Percentiles rank a stretch among this genome's conserved stretches.
Evolutionary conservation across 1,140 invertebrate genomes (phyloP).

Genomic region (Magallana ariakensis): DNA sequence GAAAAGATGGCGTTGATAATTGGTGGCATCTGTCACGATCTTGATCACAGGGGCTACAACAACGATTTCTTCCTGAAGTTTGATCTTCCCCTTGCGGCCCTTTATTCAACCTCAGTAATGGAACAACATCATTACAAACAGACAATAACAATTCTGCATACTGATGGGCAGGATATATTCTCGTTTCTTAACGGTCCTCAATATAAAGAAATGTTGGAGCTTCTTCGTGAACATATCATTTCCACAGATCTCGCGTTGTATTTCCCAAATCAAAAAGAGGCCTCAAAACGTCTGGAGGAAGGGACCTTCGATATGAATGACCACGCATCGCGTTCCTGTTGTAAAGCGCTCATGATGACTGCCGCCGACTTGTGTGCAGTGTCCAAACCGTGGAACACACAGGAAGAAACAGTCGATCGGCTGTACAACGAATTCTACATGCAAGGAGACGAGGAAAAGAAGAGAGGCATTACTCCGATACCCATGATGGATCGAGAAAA

Average conservation of each 20-base stretch:
- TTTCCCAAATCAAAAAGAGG: conserved; percentile 66
- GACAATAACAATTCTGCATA: conserved; percentile 70
- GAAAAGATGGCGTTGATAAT: conserved; percentile 68
- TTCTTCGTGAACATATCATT: conserved; percentile 68
- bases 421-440: conserved; percentile 73
- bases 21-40: conserved; percentile 69
- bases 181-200: conserved; percentile 61
- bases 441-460: conserved; percentile 85
- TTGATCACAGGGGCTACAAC: conserved; percentile 72
- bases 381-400: conserved; percentile 70
- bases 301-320: conserved; percentile 53
- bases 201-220: conserved; percentile 67
- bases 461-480: conserved; percentile 85
- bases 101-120: conserved; percentile 74
- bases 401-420: conserved; percentile 61
- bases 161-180: conserved; percentile 71
- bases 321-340: not conserved
- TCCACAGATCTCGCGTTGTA: conserved; percentile 73
- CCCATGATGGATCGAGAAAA: conserved; percentile 90
- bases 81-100: conserved; percentile 65
- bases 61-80: conserved; percentile 71
- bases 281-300: conserved; percentile 52
- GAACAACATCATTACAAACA: conserved; percentile 75
- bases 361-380: conserved; percentile 70
- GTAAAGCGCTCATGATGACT: conserved; percentile 67